Evolutionary conservation across 2,797 vertebrate species (phyloP), one percentile per base, ranked within the genome.

Genomic region (Columba guinea): DNA sequence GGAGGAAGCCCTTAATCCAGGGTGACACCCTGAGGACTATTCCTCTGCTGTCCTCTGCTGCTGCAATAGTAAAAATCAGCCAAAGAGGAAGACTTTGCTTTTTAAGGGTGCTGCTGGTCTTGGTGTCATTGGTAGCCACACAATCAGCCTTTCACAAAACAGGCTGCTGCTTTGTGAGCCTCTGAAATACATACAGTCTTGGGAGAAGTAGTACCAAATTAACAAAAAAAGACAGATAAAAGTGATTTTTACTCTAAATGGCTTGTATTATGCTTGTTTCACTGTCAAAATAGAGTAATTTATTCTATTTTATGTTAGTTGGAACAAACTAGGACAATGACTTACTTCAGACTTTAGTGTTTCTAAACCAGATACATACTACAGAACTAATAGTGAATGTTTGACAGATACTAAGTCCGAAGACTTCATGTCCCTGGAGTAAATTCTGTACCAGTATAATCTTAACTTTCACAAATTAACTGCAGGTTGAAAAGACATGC

Each of bases 401-500:
- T 73, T 68, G 62, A 44, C 44, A 80, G 24, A 22, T 27, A 32
- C 10, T 44, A 85, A 73, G 30, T 7, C 28, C 37, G 39, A 77
- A 90, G 24, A 60, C 19, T 65, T 83, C 23, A 2, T 0, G 1
- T 52, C 6, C 10, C 44, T 44, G 20, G 17, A 74, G 7, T 53
- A 71, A 87, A 63, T 58, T 75, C 67, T 22, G 14, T 44, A 34
- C 8, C 28, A 44, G 14, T 21, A 15, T 34, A 37, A 13, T 15
- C 30, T 77, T 89, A 55, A 13, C 14, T 75, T 70, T 37, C n/a
- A 51, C n/a, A 68, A 7, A 34, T 30, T 51, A 30, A 53, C 21
- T 58, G 18, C n/a, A 28, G 19, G 12, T 41, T 56, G 17, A 60
- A 60, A 84, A 60, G 27, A 58, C 0, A 0, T 4, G 6, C 20